phyloP scores from a whole-genome alignment of 2,113 vertebrate species.

The Okapia johnstoni region DNA sequence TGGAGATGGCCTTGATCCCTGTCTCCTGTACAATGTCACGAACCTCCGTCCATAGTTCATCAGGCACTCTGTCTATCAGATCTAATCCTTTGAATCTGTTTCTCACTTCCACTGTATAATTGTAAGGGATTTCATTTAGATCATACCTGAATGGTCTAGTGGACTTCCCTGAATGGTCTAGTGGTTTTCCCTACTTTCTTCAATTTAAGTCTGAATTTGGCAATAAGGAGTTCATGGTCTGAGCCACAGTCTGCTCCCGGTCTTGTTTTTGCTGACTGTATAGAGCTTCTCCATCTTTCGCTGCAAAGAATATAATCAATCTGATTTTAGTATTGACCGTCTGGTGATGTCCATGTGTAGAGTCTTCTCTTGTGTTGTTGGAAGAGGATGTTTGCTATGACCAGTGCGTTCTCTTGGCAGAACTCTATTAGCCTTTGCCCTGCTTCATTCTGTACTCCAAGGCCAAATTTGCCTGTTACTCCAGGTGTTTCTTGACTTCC shows the following conservation, averaged over 20 bases:
- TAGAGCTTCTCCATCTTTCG: not conserved
- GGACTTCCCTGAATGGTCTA: not conserved
- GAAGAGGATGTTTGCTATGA: not conserved
- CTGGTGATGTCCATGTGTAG: not conserved
- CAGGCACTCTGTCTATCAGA: not conserved
- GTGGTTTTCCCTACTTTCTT: not conserved
- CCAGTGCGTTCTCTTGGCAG: not conserved
- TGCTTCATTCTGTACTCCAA: not conserved
- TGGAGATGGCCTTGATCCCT: not conserved
- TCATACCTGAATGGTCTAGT: not conserved
- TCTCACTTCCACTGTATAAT: not conserved
- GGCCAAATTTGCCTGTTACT: not conserved
- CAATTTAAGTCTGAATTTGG: not conserved
- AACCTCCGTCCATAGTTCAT: not conserved
- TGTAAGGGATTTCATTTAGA: not conserved
- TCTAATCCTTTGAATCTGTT: not conserved
- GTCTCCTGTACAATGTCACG: not conserved
- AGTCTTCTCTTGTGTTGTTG: not conserved
- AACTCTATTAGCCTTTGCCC: not conserved
- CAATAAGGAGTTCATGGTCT: not conserved
- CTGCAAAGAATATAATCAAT: not conserved
- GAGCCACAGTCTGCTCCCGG: not conserved
- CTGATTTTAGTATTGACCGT: not conserved
- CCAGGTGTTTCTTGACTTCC: not conserved
- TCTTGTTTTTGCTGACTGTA: not conserved